phyloP scores from a whole-genome alignment of 2,113 vertebrate species.

The Neotoma lepida region DNA sequence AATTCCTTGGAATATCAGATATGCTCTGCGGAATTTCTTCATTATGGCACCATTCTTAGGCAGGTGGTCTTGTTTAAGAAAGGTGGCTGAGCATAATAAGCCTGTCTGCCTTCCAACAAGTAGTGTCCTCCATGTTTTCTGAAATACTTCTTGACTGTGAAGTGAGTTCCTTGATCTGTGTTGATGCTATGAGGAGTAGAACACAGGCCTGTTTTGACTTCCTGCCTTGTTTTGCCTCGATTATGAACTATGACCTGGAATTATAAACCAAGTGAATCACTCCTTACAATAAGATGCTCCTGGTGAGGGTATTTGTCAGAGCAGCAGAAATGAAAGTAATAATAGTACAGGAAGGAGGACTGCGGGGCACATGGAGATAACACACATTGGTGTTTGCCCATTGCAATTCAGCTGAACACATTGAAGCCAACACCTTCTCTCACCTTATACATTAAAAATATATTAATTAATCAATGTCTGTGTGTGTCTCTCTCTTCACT shows the following conservation, averaged over 20 bases:
- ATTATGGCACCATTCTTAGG: neutral
- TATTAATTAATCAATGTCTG: neutral
- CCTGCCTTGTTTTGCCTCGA: no score
- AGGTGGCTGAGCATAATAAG: neutral
- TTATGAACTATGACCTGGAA: neutral
- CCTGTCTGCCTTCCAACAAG: no score
- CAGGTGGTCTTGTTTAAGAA: neutral
- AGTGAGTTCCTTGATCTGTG: neutral
- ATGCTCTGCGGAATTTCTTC: no score
- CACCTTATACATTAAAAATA: neutral
- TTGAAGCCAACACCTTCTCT: neutral
- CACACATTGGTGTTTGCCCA: neutral
- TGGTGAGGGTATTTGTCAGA: neutral
- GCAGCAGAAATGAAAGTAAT: neutral
- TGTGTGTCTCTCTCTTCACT: no score
- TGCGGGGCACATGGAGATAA: constrained; percentile 32
- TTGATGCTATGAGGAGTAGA: neutral
- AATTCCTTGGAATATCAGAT: no score
- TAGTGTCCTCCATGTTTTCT: neutral
- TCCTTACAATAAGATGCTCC: neutral
- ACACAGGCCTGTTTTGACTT: neutral
- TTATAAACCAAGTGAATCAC: neutral
- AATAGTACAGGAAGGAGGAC: neutral
- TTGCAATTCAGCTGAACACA: neutral
- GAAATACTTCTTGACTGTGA: neutral